phyloP scores from a whole-genome alignment of 2,797 vertebrate species.

The Merluccius polli region DNA sequence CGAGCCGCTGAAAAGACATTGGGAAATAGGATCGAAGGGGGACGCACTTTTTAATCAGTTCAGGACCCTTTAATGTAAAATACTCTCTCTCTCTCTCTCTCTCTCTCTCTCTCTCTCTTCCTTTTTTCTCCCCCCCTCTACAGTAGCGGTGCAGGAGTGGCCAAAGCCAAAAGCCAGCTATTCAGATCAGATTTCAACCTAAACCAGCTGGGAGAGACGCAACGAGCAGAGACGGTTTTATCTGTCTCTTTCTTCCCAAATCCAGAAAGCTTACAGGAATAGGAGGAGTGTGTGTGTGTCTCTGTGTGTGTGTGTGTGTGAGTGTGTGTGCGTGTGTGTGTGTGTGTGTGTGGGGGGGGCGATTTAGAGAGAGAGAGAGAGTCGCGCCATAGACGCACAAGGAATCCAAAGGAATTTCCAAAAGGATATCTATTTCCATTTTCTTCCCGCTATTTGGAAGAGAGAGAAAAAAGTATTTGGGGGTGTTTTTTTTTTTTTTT shows the following conservation, averaged over 20 bases:
- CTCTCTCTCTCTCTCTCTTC: slow-evolving; percentile 35
- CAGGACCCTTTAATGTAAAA: slow-evolving; percentile 58
- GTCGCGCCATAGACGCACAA: slow-evolving; percentile 50
- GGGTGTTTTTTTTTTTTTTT: too few species aligned
- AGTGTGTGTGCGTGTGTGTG: too few species aligned
- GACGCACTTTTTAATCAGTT: slow-evolving; percentile 65
- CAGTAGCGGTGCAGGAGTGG: slow-evolving; percentile 72
- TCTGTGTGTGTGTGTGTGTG: too few species aligned
- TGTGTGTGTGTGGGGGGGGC: slow-evolving; percentile 55
- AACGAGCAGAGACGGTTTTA: slow-evolving; percentile 36
- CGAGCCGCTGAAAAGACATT: slow-evolving; percentile 12
- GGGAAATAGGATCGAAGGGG: slow-evolving; percentile 19
- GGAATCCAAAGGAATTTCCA: slow-evolving; percentile 72
- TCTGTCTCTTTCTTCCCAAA: slow-evolving; percentile 72
- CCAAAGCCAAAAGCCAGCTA: slow-evolving; percentile 71
- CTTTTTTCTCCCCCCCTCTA: slow-evolving; percentile 36
- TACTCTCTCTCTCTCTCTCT: slow-evolving; percentile 35
- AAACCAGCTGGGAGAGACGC: slow-evolving; percentile 65
- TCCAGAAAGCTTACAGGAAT: slow-evolving; percentile 58
- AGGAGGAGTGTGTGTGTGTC: slow-evolving; percentile 50
- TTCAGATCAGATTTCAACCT: slow-evolving; percentile 80
- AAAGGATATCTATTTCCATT: slow-evolving; percentile 60
- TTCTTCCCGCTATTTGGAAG: slow-evolving; percentile 16
- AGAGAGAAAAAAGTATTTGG: slow-evolving; percentile 45
- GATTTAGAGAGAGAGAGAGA: slow-evolving; percentile 17